Conservation (phyloP, 2,888 invertebrate species). For the Torymus tubicola region DNA sequence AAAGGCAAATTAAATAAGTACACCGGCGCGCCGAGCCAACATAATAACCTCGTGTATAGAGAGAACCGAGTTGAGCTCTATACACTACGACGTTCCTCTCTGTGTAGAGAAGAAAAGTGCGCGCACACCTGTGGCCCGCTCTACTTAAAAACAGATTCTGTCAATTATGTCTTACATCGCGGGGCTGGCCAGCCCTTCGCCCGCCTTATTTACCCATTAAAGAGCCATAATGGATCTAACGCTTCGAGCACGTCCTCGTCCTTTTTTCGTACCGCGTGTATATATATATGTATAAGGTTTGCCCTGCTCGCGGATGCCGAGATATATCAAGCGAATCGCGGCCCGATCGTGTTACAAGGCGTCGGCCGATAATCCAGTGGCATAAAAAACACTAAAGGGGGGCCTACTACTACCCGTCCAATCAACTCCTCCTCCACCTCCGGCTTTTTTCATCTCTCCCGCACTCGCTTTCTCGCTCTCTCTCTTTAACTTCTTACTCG, state of each 20-base stretch:
- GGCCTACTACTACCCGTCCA: slow-evolving; percentile 33
- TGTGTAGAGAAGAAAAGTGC: slow-evolving; percentile 26
- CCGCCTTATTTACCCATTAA: slow-evolving; percentile 55
- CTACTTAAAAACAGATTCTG: slow-evolving; percentile 57
- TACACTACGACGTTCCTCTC: neutral
- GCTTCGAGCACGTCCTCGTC: slow-evolving; percentile 25
- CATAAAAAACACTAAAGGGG: slow-evolving; percentile 34
- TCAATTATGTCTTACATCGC: slow-evolving; percentile 54
- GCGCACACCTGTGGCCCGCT: slow-evolving; percentile 40
- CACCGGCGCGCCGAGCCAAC: too few species aligned
- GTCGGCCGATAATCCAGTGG: slow-evolving; percentile 52
- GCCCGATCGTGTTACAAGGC: slow-evolving; percentile 41
- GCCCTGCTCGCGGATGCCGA: neutral
- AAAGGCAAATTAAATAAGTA: too few species aligned
- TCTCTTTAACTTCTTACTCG: slow-evolving; percentile 2
- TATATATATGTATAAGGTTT: neutral
- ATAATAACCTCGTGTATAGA: too few species aligned
- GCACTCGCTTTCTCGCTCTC: too few species aligned
- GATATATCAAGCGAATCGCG: slow-evolving; percentile 17
- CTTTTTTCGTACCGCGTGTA: neutral
- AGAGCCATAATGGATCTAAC: slow-evolving; percentile 52
- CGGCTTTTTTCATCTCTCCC: too few species aligned
- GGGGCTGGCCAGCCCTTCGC: neutral
- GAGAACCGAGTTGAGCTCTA: too few species aligned
- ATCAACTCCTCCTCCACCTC: slow-evolving; percentile 61